phyloP scores from a whole-genome alignment of 2,888 invertebrate genomes.

The Caenorhabditis doughertyi region DNA sequence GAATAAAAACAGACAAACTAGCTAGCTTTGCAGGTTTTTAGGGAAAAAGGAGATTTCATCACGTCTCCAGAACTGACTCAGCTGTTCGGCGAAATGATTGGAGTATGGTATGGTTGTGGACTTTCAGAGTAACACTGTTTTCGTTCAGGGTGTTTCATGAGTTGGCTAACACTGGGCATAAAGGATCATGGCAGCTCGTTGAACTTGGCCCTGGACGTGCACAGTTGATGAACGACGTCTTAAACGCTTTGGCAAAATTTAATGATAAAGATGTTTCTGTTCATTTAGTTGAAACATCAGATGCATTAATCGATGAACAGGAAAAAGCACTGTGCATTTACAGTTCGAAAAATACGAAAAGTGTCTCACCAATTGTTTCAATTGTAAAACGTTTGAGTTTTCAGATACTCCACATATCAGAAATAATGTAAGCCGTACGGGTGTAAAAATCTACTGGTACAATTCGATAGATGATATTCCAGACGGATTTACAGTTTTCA shows the following conservation, averaged over 20 bases:
- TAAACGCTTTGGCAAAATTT: constrained; percentile 85
- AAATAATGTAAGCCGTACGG: constrained; percentile 70
- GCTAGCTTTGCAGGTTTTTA: constrained; percentile 85
- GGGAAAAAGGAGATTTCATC: constrained; percentile 92
- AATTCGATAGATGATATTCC: constrained; percentile 91
- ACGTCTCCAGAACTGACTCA: constrained; percentile 98
- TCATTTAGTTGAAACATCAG: constrained; percentile 94
- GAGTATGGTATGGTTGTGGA: constrained; percentile 66
- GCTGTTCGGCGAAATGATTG: constrained; percentile 93
- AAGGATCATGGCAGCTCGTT: constrained; percentile 89
- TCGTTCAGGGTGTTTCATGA: constrained; percentile 72
- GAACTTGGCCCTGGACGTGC: constrained; percentile 98
- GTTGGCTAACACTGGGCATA: constrained; percentile 81
- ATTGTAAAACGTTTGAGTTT: constrained; percentile 43
- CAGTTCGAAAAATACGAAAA: constrained; percentile 43
- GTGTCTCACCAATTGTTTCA: neutral
- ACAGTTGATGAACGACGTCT: constrained; percentile 91
- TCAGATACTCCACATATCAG: constrained; percentile 63
- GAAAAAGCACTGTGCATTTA: constrained; percentile 88
- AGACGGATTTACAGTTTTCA: constrained; percentile 88
- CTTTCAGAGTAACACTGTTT: neutral
- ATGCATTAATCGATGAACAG: constrained; percentile 90
- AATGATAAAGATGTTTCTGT: constrained; percentile 84
- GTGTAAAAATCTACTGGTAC: constrained; percentile 89
- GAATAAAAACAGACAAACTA: neutral